Conservation (phyloP, 2,797 vertebrate genomes). For the Harpagifer antarcticus region DNA sequence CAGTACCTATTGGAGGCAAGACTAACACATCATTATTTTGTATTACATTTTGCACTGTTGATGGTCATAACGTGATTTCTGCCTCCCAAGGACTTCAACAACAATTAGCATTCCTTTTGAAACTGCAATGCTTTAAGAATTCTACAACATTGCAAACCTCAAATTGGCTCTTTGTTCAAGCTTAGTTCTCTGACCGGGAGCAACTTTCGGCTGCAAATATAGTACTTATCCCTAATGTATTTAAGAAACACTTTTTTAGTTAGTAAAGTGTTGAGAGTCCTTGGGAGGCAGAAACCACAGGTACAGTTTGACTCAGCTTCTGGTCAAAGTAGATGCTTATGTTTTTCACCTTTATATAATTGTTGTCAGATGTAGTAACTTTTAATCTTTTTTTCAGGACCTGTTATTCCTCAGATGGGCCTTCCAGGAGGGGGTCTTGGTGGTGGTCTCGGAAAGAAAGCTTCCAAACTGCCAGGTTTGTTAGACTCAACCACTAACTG, state of each 20-base stretch:
- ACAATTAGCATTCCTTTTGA: background rate
- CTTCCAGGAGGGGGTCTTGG: constrained; percentile 86
- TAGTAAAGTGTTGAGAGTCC: background rate
- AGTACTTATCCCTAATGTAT: constrained; percentile 6
- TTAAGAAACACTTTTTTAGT: constrained; percentile 1
- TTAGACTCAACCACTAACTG: constrained; percentile 62
- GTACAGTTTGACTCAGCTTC: constrained; percentile 14
- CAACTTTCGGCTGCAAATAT: constrained; percentile 12
- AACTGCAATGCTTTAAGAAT: constrained; percentile 6
- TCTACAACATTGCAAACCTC: background rate
- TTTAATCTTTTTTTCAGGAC: constrained; percentile 76
- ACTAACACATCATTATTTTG: constrained; percentile 13
- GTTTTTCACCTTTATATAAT: constrained; percentile 25
- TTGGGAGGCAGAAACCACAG: constrained; percentile 24
- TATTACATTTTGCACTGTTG: background rate
- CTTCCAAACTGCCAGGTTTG: constrained; percentile 90
- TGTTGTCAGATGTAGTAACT: constrained; percentile 27
- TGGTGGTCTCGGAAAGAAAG: constrained; percentile 85
- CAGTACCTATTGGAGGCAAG: constrained; percentile 71
- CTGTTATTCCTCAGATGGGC: constrained; percentile 89
- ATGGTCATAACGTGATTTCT: constrained; percentile 9
- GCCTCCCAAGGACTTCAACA: background rate
- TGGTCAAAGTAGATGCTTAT: background rate
- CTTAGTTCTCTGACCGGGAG: constrained; percentile 6
- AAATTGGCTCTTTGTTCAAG: constrained; percentile 15